These are phyloP conservation scores for Rhynchopsitta pachyrhyncha DNA, from an alignment of 2,113 vertebrate genomes.

Conservation along the genomic window DNA sequence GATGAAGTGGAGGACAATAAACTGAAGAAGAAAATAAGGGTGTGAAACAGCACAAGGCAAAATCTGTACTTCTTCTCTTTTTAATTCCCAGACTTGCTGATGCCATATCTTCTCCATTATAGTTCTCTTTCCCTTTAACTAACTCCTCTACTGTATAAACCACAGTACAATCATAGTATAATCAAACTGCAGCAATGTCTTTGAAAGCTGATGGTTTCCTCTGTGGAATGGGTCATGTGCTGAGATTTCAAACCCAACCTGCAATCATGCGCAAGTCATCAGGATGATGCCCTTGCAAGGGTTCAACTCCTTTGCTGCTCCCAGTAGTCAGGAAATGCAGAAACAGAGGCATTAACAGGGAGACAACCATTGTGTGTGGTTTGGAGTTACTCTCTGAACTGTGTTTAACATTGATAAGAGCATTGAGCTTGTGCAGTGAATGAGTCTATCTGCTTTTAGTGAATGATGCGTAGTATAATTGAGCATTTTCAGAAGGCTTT, in stretches of 20 bases:
- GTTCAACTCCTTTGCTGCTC: neutral
- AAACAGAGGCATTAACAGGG: neutral
- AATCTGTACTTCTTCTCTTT: neutral
- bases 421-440: neutral
- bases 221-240: neutral
- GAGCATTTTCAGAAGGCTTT: neutral
- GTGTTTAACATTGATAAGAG: neutral
- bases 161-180: neutral
- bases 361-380: neutral
- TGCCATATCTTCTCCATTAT: neutral
- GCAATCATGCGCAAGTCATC: neutral
- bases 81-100: neutral
- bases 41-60: neutral
- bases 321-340: neutral
- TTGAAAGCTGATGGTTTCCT: neutral
- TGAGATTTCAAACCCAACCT: neutral
- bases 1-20: neutral
- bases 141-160: neutral
- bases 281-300: neutral
- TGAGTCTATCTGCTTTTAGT: neutral
- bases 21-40: neutral
- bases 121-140: neutral
- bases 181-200: neutral
- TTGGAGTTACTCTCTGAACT: neutral
- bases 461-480: neutral